Evolutionary conservation across 2,888 invertebrate genomes (phyloP).

Genomic region (Limenitis camilla): DNA sequence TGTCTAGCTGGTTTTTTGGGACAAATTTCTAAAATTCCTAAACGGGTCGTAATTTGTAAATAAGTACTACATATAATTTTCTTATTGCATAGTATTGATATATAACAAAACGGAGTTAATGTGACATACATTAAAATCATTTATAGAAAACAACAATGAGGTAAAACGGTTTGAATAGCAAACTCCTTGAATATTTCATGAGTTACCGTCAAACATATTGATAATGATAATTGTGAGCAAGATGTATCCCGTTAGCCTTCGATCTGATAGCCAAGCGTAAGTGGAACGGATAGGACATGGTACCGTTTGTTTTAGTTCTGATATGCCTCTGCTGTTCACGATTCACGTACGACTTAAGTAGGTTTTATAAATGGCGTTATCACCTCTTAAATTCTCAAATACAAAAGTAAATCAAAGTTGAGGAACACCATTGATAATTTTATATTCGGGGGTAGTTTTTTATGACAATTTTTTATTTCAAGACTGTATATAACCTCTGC

Average conservation of each 20-base stretch:
- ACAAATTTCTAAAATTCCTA: no score
- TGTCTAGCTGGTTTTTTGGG: no score
- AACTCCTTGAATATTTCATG: conserved; percentile 27
- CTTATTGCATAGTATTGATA: no score
- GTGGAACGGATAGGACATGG: conserved; percentile 41
- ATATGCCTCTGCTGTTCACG: conserved; percentile 16
- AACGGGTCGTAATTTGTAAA: no score
- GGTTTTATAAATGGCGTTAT: conserved; percentile 11
- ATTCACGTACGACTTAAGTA: conserved; percentile 16
- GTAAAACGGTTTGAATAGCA: conserved; percentile 19
- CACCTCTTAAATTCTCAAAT: no score
- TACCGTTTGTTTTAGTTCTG: conserved; percentile 33
- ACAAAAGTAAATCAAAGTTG: no score
- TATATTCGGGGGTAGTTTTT: no score
- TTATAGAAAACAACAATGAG: conserved; percentile 13
- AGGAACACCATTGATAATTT: no score
- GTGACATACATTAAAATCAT: conserved; percentile 1
- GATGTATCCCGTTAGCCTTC: conserved; percentile 29
- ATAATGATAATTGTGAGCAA: conserved; percentile 33
- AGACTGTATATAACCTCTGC: no score
- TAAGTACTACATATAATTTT: no score
- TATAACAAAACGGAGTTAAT: no score
- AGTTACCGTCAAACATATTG: conserved; percentile 16
- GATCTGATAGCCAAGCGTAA: conserved; percentile 39
- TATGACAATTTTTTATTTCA: no score